phyloP scores from a whole-genome alignment of 2,113 vertebrate species.

The Onychostruthus taczanowskii region DNA sequence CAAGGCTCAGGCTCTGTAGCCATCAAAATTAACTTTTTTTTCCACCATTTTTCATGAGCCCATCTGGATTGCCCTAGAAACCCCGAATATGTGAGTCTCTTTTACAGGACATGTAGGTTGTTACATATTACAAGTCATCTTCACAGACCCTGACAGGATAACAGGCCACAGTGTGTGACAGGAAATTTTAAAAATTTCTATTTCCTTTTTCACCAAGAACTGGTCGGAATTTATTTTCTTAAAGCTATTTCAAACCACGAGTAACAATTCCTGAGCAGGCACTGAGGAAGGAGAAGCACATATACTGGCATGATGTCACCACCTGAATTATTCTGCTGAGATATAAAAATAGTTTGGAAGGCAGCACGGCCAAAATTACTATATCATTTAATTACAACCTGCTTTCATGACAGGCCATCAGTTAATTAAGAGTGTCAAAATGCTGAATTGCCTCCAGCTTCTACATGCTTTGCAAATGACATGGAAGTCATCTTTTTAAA shows the following conservation, averaged over 20 bases:
- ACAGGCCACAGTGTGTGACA: not conserved
- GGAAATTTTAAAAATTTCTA: not conserved
- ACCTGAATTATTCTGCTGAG: not conserved
- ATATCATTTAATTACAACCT: constrained; percentile 49
- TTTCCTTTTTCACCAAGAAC: not conserved
- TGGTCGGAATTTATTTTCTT: not conserved
- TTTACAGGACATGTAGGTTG: not conserved
- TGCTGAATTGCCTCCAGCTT: constrained; percentile 49
- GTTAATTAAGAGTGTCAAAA: constrained; percentile 64
- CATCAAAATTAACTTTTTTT: not conserved
- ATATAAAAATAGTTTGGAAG: constrained; percentile 40
- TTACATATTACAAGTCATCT: not conserved
- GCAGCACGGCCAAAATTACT: constrained; percentile 33
- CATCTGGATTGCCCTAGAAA: not conserved
- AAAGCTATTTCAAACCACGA: not conserved
- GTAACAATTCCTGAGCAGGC: not conserved
- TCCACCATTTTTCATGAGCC: not conserved
- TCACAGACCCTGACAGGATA: not conserved
- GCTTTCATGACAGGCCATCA: constrained; percentile 33
- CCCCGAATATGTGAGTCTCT: not conserved
- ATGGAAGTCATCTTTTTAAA: constrained; percentile 49
- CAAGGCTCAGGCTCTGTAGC: not conserved
- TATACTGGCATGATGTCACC: not conserved
- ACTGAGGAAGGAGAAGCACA: not conserved
- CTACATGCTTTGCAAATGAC: constrained; percentile 33